phyloP scores from a whole-genome alignment of 92 coral and sea anemone genomes.

The Zoanthus sansibaricus region DNA sequence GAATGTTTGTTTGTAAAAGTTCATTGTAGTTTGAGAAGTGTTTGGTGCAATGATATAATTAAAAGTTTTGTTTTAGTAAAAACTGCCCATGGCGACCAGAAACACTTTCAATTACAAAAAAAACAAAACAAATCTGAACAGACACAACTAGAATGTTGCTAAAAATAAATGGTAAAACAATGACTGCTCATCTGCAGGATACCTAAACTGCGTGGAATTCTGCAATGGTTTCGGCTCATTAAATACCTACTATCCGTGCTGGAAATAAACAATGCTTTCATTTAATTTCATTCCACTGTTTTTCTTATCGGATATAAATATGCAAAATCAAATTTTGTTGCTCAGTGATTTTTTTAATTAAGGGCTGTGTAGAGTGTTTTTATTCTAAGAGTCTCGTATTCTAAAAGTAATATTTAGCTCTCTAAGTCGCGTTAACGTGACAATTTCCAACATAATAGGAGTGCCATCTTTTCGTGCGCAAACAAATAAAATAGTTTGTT shows the following conservation, averaged over 20 bases:
- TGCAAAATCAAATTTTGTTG: not conserved
- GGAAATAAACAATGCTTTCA: not conserved
- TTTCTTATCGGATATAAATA: not conserved
- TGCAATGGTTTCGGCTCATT: too few species aligned
- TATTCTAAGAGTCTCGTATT: not conserved
- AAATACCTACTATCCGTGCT: not conserved
- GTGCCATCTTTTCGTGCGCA: conserved; percentile 7
- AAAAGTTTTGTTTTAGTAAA: not conserved
- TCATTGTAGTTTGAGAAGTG: not conserved
- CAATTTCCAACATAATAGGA: not conserved
- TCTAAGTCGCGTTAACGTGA: not conserved
- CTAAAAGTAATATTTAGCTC: not conserved
- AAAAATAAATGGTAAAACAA: too few species aligned
- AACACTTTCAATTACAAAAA: not conserved
- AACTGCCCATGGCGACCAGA: not conserved
- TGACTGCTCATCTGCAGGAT: too few species aligned
- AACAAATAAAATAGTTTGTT: conserved; percentile 14
- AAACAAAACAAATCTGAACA: too few species aligned
- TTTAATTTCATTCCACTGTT: too few species aligned
- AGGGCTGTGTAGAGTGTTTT: not conserved
- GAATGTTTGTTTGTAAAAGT: not conserved
- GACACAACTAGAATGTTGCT: too few species aligned
- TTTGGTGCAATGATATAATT: not conserved
- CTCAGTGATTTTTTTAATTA: not conserved
- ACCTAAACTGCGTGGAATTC: too few species aligned